Evolutionary conservation across 2,888 invertebrate genomes (phyloP).

Genomic region (Drosophila helvetica): DNA sequence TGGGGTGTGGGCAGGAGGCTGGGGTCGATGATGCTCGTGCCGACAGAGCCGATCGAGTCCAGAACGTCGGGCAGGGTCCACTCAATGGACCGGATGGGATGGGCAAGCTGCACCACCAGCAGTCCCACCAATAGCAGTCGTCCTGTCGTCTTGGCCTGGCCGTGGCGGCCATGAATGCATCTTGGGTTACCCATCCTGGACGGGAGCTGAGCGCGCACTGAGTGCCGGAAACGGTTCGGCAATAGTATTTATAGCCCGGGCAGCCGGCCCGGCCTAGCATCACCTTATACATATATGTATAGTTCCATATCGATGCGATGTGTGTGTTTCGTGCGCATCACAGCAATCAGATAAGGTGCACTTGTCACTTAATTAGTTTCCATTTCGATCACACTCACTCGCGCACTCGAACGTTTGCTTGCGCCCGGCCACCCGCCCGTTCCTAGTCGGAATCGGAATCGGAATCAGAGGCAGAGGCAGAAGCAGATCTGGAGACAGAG

Average conservation of each 20-base stretch:
- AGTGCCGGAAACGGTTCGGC: constrained; percentile 54
- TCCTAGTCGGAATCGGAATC: too few species aligned
- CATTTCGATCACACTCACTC: constrained; percentile 33
- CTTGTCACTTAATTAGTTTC: constrained; percentile 71
- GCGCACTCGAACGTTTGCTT: neutral
- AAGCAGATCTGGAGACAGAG: neutral
- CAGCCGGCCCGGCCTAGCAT: constrained; percentile 1
- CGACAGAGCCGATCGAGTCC: constrained; percentile 60
- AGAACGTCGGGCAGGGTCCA: constrained; percentile 65
- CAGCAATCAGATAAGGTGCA: constrained; percentile 71
- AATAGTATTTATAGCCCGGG: constrained; percentile 60
- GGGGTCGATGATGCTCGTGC: constrained; percentile 60
- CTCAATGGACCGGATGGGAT: constrained; percentile 30
- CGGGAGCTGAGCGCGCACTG: constrained; percentile 49
- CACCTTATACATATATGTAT: constrained; percentile 24
- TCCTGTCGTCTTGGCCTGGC: neutral
- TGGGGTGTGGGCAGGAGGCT: constrained; percentile 72
- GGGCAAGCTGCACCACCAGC: constrained; percentile 19
- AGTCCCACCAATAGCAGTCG: constrained; percentile 22
- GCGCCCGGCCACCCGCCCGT: too few species aligned
- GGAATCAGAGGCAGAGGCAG: too few species aligned
- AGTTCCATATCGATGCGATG: constrained; percentile 51
- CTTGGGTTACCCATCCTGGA: constrained; percentile 37
- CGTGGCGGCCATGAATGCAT: neutral
- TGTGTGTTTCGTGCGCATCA: constrained; percentile 43